phyloP scores from a whole-genome alignment of 2,888 invertebrate species.

The Tiliacea citrago region DNA sequence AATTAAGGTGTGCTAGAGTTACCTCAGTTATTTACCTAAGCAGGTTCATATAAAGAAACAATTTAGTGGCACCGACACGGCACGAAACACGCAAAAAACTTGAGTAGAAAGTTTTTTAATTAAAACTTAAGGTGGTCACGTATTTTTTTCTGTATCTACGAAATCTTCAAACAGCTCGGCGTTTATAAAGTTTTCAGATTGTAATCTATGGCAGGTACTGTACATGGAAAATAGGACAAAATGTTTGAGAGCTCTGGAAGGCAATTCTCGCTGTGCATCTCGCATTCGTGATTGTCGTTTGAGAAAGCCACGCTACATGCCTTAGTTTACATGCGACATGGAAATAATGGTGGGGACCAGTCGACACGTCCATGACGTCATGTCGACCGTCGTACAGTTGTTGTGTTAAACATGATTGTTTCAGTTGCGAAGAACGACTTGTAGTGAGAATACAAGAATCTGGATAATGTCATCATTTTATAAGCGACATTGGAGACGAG shows the following conservation, averaged over 20 bases:
- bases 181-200: conserved; percentile 53
- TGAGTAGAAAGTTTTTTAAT: conserved; percentile 62
- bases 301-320: too few species aligned
- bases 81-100: conserved; percentile 51
- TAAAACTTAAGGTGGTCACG: conserved; percentile 63
- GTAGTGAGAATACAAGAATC: too few species aligned
- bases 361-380: too few species aligned
- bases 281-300: too few species aligned
- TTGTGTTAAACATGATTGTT: too few species aligned
- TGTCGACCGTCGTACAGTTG: too few species aligned
- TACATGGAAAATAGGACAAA: conserved; percentile 40
- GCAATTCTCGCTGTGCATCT: too few species aligned
- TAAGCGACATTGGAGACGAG: too few species aligned
- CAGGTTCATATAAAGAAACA: conserved; percentile 50
- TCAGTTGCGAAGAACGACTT: too few species aligned
- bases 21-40: conserved; percentile 43
- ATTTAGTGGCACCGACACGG: conserved; percentile 48
- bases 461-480: too few species aligned
- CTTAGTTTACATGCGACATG: too few species aligned
- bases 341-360: too few species aligned
- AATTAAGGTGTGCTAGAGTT: conserved; percentile 33
- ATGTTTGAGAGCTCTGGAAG: conserved; percentile 18
- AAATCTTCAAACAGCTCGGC: conserved; percentile 53
- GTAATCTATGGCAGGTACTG: conserved; percentile 49
- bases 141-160: conserved; percentile 57